phyloP scores from a whole-genome alignment of 1,140 invertebrate species.

The Saccostrea glomerata region DNA sequence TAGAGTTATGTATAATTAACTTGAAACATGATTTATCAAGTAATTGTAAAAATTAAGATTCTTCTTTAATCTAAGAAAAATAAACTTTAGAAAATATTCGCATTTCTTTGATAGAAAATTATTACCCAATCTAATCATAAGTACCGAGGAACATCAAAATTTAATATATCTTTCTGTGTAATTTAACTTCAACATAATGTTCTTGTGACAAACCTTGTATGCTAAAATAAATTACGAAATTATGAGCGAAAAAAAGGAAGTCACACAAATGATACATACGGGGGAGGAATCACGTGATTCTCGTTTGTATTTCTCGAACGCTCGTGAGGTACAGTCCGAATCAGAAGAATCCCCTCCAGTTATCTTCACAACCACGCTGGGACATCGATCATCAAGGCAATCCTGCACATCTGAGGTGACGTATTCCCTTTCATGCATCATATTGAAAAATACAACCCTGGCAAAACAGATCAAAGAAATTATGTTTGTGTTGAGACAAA shows the following conservation, averaged over 20 bases:
- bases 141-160: no score
- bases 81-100: no score
- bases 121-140: no score
- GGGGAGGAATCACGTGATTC: neutral
- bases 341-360: neutral
- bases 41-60: no score
- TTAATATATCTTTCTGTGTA: no score
- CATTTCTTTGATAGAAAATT: no score
- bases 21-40: no score
- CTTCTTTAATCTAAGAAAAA: no score
- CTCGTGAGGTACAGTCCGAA: slow-evolving; percentile 14
- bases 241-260: neutral
- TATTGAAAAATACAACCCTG: slow-evolving; percentile 35
- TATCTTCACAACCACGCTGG: neutral
- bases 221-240: neutral
- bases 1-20: no score
- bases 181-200: neutral
- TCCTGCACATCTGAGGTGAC: neutral
- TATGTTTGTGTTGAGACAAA: neutral
- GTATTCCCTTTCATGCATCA: neutral
- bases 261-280: neutral
- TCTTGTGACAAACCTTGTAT: neutral
- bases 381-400: neutral
- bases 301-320: slow-evolving; percentile 30
- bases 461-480: neutral